These are phyloP conservation scores for Nothobranchius furzeri DNA, from an alignment of 2,113 vertebrate genomes.

Conservation along the genomic window DNA sequence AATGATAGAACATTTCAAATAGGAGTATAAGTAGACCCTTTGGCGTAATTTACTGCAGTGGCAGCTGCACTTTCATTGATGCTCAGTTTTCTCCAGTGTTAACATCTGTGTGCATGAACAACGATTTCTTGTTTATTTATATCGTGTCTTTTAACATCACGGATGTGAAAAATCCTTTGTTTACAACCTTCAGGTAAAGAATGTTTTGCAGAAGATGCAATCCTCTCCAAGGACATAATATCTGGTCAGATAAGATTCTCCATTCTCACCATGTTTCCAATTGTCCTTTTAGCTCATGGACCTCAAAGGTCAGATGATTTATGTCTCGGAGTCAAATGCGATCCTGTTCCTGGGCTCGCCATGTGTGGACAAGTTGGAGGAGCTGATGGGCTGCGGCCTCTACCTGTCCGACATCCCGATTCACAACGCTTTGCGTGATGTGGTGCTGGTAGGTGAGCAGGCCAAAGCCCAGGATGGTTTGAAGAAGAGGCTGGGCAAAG, in stretches of 20 bases:
- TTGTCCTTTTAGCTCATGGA: conserved; percentile 88
- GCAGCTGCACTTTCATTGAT: not conserved
- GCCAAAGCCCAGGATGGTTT: conserved; percentile 95
- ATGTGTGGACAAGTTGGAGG: conserved; percentile 94
- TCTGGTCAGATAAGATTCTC: not conserved
- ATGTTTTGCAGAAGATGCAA: not conserved
- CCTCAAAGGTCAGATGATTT: conserved; percentile 99
- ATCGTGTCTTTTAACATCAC: not conserved
- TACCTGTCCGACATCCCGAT: conserved; percentile 98
- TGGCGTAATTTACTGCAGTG: conserved; percentile 25
- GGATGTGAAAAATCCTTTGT: not conserved
- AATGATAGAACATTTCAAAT: not conserved
- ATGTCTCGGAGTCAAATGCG: conserved; percentile 91
- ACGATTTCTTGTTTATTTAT: not conserved
- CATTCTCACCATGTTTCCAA: conserved; percentile 2
- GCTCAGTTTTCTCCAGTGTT: not conserved
- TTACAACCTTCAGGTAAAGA: not conserved
- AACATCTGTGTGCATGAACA: not conserved
- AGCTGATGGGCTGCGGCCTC: conserved; percentile 93
- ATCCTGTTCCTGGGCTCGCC: conserved; percentile 95
- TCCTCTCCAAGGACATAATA: not conserved
- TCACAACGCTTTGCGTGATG: conserved; percentile 93
- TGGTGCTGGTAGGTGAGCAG: conserved; percentile 96
- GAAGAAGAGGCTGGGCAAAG: conserved; percentile 95
- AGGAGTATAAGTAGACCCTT: conserved; percentile 24